phyloP scores from a whole-genome alignment of 2,113 vertebrate species.

The Otolemur garnettii region DNA sequence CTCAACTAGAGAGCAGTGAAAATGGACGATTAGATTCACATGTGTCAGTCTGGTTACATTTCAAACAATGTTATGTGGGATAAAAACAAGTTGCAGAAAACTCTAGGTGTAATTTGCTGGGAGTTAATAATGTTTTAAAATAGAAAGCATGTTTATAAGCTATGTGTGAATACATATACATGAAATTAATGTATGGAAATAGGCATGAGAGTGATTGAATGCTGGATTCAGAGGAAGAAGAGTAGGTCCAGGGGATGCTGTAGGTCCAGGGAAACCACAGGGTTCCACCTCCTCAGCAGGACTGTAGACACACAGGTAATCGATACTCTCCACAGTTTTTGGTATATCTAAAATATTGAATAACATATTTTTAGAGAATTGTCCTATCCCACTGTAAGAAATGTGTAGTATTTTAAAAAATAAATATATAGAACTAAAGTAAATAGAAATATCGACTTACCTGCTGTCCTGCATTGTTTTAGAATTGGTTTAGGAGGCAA shows the following conservation, averaged over 20 bases:
- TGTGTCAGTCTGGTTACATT: not conserved
- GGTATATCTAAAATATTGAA: not conserved
- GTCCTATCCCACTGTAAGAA: too few relatives aligned
- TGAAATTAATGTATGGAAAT: not conserved
- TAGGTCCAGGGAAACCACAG: too few relatives aligned
- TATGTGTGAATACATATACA: not conserved
- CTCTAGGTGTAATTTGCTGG: not conserved
- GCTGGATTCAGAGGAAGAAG: not conserved
- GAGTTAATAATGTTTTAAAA: not conserved
- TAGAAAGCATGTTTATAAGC: not conserved
- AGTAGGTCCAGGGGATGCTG: not conserved
- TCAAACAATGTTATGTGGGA: not conserved
- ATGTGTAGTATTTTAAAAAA: too few relatives aligned
- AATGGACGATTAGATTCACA: rapidly evolving
- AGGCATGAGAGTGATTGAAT: not conserved
- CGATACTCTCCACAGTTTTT: too few relatives aligned
- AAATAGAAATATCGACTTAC: too few relatives aligned
- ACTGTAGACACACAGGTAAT: too few relatives aligned
- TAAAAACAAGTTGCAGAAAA: not conserved
- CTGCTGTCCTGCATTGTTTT: rapidly evolving
- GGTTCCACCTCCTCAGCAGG: too few relatives aligned
- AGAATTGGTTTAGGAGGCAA: not conserved
- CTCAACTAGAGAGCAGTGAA: not conserved
- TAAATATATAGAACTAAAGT: not conserved
- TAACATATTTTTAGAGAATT: not conserved